phyloP scores from a whole-genome alignment of 2,888 invertebrate species.

The Mimas tiliae region DNA sequence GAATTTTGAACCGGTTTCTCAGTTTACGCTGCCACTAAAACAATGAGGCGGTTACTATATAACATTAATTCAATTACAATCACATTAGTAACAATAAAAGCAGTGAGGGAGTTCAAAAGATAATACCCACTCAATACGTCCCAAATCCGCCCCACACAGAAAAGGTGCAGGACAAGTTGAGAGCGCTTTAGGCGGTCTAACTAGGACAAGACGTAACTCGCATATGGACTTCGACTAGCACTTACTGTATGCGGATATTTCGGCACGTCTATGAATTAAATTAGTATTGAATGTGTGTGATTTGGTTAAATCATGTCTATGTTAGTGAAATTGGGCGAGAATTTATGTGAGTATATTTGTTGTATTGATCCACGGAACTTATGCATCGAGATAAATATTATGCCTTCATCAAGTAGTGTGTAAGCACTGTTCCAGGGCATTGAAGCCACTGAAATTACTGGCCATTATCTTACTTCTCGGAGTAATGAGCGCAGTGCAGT shows the following conservation, averaged over 20 bases:
- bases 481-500: too few relatives aligned
- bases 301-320: neutral
- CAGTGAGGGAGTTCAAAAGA: neutral
- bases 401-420: too few relatives aligned
- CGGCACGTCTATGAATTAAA: constrained; percentile 12
- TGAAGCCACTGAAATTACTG: too few relatives aligned
- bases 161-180: constrained; percentile 18
- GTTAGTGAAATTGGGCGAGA: neutral
- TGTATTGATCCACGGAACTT: too few relatives aligned
- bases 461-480: too few relatives aligned
- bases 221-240: neutral
- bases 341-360: too few relatives aligned
- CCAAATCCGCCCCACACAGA: neutral
- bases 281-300: neutral
- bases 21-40: too few relatives aligned
- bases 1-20: too few relatives aligned
- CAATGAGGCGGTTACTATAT: neutral
- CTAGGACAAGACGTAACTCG: constrained; percentile 20
- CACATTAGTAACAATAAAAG: neutral
- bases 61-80: neutral
- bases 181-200: constrained; percentile 22
- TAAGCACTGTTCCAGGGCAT: too few relatives aligned
- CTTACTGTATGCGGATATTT: constrained; percentile 15
- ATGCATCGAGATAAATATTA: too few relatives aligned
- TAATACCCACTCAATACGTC: neutral